phyloP scores from a whole-genome alignment of 1,140 invertebrate species.

The Drosophila ananassae region DNA sequence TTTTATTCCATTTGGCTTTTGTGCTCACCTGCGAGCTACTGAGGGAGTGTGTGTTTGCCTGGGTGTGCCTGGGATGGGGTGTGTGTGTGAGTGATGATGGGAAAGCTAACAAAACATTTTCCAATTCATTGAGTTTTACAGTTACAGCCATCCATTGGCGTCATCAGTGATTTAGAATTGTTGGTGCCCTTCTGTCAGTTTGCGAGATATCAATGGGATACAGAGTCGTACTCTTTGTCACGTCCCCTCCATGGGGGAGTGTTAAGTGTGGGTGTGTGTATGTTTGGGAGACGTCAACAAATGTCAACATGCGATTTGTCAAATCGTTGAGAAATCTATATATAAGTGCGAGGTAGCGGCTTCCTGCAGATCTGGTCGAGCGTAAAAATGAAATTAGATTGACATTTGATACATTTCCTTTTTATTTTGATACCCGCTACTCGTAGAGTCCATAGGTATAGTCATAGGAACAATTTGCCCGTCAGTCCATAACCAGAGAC shows the following conservation, averaged over 20 bases:
- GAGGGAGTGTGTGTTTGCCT: not conserved
- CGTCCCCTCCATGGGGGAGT: constrained; percentile 23
- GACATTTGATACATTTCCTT: constrained; percentile 78
- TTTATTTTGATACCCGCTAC: not conserved
- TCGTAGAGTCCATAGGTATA: not conserved
- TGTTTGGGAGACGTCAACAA: constrained; percentile 61
- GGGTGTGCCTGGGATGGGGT: constrained; percentile 22
- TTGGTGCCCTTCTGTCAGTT: constrained; percentile 26
- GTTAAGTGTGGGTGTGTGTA: constrained; percentile 30
- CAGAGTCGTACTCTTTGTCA: constrained; percentile 61
- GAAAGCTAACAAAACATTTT: constrained; percentile 81
- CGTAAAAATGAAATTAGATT: constrained; percentile 83
- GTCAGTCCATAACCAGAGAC: no score
- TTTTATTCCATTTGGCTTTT: constrained; percentile 53
- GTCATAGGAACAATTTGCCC: no score
- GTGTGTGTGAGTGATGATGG: constrained; percentile 67
- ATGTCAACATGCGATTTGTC: constrained; percentile 82
- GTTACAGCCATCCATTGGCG: constrained; percentile 59
- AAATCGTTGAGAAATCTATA: constrained; percentile 70
- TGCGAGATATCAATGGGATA: constrained; percentile 43
- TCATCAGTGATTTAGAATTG: constrained; percentile 58
- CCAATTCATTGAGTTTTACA: constrained; percentile 83
- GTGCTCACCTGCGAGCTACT: constrained; percentile 26
- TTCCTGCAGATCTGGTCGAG: constrained; percentile 55
- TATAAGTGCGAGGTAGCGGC: constrained; percentile 46